These are phyloP conservation scores for Tachina grossa DNA, from an alignment of 2,888 invertebrate genomes.

Conservation along the genomic window DNA sequence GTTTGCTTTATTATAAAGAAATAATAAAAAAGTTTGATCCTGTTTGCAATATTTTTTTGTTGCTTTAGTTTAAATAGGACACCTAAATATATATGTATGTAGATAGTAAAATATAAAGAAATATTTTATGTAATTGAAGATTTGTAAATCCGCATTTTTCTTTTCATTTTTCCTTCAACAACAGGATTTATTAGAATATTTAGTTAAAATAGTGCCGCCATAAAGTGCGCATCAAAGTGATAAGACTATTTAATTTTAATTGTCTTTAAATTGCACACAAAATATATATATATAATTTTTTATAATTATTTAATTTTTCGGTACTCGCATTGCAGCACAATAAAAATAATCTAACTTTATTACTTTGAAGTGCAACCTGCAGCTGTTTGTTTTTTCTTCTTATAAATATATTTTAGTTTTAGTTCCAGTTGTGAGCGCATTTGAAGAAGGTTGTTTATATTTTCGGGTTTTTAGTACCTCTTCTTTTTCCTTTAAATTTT, in stretches of 20 bases:
- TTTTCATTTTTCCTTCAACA: constrained; percentile 43
- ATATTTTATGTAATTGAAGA: constrained; percentile 25
- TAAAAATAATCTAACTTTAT: not conserved
- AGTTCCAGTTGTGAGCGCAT: constrained; percentile 43
- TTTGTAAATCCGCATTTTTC: constrained; percentile 8
- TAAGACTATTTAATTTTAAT: not conserved
- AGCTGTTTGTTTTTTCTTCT: not conserved
- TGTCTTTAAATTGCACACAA: not conserved
- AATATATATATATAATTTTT: not conserved
- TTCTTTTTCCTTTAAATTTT: not conserved
- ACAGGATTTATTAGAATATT: constrained; percentile 56
- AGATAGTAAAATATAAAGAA: constrained; percentile 2
- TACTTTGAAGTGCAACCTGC: not conserved
- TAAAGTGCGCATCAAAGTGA: not conserved
- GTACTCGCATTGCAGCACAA: not conserved
- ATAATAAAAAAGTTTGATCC: constrained; percentile 24
- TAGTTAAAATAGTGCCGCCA: constrained; percentile 44
- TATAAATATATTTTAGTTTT: constrained; percentile 34
- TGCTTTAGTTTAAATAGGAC: constrained; percentile 64
- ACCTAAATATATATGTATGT: constrained; percentile 40
- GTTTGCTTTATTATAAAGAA: constrained; percentile 1
- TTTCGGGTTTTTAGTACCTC: constrained; percentile 40
- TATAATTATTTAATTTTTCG: too few relatives aligned
- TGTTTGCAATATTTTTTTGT: not conserved
- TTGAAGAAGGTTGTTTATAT: constrained; percentile 65